These are phyloP conservation scores for Lepus europaeus DNA, from an alignment of 2,113 vertebrate species.

Conservation along the genomic window DNA sequence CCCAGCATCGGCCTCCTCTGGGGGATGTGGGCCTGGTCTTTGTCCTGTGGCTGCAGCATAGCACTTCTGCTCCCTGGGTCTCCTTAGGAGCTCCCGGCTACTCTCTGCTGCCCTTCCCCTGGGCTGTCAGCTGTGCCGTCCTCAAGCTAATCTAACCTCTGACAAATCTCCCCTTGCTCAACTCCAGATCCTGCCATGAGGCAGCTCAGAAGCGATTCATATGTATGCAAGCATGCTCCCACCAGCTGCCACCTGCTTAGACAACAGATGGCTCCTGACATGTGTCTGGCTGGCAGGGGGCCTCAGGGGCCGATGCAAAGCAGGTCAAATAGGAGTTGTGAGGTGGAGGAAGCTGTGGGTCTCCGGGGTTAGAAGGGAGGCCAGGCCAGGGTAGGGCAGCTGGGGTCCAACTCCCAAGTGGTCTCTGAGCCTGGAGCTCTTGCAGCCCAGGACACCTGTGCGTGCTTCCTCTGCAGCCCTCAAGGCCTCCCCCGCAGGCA, in stretches of 20 bases:
- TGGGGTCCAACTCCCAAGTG: not conserved
- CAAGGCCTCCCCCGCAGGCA: not conserved
- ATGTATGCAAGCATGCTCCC: constrained; percentile 54
- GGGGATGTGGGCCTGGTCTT: not conserved
- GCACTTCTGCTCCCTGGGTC: not conserved
- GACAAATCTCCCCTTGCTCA: constrained; percentile 44
- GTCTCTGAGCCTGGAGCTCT: not conserved
- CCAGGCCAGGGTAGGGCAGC: not conserved
- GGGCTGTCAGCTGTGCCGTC: not conserved
- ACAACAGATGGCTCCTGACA: constrained; percentile 77
- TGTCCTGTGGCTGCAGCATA: not conserved
- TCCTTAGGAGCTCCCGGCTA: not conserved
- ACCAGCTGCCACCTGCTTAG: constrained; percentile 66
- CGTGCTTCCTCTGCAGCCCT: not conserved
- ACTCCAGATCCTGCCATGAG: constrained; percentile 29
- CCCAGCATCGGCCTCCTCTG: not conserved
- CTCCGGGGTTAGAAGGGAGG: not conserved
- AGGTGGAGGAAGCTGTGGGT: not conserved
- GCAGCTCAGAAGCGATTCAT: constrained; percentile 46
- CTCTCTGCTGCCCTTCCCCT: not conserved
- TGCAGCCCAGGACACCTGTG: not conserved
- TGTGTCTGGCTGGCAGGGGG: constrained; percentile 33
- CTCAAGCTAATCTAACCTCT: not conserved
- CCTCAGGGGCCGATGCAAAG: not conserved
- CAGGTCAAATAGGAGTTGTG: not conserved